Conservation (phyloP, 2,797 vertebrate species). For the Microctenopoma steveboyesi region DNA sequence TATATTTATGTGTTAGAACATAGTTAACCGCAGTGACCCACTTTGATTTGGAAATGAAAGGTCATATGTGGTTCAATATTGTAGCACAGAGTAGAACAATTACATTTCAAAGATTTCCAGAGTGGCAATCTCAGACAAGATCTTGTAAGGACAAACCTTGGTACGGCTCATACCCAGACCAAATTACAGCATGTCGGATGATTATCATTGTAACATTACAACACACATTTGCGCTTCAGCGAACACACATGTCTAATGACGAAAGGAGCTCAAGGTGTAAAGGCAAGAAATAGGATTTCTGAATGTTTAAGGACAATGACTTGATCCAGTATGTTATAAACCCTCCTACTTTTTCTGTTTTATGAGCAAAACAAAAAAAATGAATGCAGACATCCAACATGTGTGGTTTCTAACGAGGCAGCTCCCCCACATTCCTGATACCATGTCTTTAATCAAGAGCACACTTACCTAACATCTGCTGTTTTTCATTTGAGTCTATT, state of each 20-base stretch:
- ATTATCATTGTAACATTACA: constrained; percentile 20
- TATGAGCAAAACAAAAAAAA: background rate
- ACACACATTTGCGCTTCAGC: constrained; percentile 36
- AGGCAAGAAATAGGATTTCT: constrained; percentile 41
- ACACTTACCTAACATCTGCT: constrained; percentile 8
- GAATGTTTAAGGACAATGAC: constrained; percentile 32
- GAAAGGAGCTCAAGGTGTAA: constrained; percentile 33
- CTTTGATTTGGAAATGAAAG: constrained; percentile 64
- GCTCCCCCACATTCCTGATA: constrained; percentile 10
- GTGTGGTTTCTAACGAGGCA: constrained; percentile 49
- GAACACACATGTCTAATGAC: constrained; percentile 28
- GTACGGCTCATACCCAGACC: constrained; percentile 24
- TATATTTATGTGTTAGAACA: constrained; percentile 58
- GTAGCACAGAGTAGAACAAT: constrained; percentile 34
- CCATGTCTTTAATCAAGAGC: background rate
- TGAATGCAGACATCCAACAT: constrained; percentile 20
- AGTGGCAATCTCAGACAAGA: constrained; percentile 28
- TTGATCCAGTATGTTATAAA: constrained; percentile 14
- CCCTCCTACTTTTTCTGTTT: constrained; percentile 17
- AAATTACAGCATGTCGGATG: constrained; percentile 15
- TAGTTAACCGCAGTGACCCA: constrained; percentile 55
- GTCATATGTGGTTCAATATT: constrained; percentile 61
- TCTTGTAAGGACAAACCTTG: constrained; percentile 33
- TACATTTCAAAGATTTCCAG: constrained; percentile 40
- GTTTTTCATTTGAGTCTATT: constrained; percentile 16